Conservation (phyloP, 2,888 invertebrate genomes). For the Drosophila formosana region DNA sequence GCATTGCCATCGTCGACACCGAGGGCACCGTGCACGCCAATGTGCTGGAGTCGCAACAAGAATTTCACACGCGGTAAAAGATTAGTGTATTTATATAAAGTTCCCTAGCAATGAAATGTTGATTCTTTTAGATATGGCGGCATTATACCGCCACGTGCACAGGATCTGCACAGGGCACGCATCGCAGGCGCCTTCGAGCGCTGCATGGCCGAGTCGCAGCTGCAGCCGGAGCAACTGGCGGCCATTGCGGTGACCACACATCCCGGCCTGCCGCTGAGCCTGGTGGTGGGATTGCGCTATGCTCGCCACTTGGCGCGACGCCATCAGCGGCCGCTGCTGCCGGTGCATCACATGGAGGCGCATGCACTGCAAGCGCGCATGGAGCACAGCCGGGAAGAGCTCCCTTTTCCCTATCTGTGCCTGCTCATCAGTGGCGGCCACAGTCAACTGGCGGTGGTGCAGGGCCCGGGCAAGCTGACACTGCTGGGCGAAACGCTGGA, state of each 20-base stretch:
- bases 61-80: slow-evolving; percentile 89
- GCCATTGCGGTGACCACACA: slow-evolving; percentile 96
- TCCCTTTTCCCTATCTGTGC: slow-evolving; percentile 94
- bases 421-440: slow-evolving; percentile 97
- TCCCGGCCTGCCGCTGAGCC: slow-evolving; percentile 90
- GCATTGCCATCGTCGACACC: slow-evolving; percentile 92
- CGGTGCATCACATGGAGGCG: slow-evolving; percentile 99
- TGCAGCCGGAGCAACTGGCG: slow-evolving; percentile 89
- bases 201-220: slow-evolving; percentile 88
- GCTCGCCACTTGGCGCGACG: slow-evolving; percentile 90
- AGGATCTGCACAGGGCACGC: slow-evolving; percentile 91
- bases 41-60: slow-evolving; percentile 92
- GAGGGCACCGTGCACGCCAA: slow-evolving; percentile 91
- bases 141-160: slow-evolving; percentile 94
- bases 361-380: slow-evolving; percentile 96
- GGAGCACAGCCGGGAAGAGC: slow-evolving; percentile 85
- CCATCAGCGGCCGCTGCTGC: slow-evolving; percentile 93
- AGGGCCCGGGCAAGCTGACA: slow-evolving; percentile 90
- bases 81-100: too few relatives aligned
- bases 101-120: not conserved
- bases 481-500: slow-evolving; percentile 92
- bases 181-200: slow-evolving; percentile 90
- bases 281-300: slow-evolving; percentile 93
- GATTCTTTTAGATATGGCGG: slow-evolving; percentile 86
- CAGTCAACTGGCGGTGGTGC: slow-evolving; percentile 91